Conservation (phyloP, 1,140 invertebrate genomes). For the Geopemphigus sp. region DNA sequence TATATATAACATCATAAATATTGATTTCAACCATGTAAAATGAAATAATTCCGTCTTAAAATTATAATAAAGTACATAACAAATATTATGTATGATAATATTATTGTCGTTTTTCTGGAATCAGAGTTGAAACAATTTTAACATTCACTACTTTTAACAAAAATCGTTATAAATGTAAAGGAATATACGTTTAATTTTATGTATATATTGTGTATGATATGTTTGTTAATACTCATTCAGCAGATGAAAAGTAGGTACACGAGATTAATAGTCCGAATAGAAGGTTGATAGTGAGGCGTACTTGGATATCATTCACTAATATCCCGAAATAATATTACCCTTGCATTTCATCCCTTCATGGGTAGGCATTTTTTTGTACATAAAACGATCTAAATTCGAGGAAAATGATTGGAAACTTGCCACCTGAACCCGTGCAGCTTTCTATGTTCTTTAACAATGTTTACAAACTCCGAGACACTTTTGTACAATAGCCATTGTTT, state of each 20-base stretch:
- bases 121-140: no score
- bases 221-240: constrained; percentile 22
- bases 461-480: constrained; percentile 22
- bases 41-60: no score
- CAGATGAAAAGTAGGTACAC: constrained; percentile 17
- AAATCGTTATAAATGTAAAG: neutral
- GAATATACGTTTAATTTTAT: neutral
- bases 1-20: no score
- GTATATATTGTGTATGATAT: neutral
- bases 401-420: constrained; percentile 15
- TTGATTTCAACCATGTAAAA: no score
- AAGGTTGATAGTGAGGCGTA: constrained; percentile 38
- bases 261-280: constrained; percentile 46
- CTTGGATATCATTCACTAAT: constrained; percentile 40
- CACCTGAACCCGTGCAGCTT: constrained; percentile 4
- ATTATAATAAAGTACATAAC: no score
- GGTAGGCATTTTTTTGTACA: neutral
- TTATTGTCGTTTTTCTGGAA: no score
- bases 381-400: neutral
- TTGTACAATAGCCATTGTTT: constrained; percentile 31
- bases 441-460: constrained; percentile 28
- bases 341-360: constrained; percentile 2
- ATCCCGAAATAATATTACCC: constrained; percentile 34
- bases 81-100: no score
- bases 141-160: no score